Conservation (phyloP, 2,888 invertebrate species). For the Automeris io region DNA sequence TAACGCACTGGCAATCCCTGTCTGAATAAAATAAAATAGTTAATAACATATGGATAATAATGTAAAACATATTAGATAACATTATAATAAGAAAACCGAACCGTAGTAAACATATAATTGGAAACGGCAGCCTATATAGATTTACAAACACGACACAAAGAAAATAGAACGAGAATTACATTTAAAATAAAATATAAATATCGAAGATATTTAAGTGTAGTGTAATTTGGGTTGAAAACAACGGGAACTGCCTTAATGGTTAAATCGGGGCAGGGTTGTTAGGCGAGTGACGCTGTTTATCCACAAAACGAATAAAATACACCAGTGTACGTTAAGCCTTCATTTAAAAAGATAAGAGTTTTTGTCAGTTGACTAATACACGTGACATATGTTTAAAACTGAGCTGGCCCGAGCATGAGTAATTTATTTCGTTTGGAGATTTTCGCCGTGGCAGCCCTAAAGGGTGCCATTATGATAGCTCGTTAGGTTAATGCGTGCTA, state of each 20-base stretch:
- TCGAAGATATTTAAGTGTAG: constrained; percentile 14
- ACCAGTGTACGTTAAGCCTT: constrained; percentile 34
- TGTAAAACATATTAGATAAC: no score
- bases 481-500: constrained; percentile 71
- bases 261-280: constrained; percentile 19
- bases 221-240: constrained; percentile 20
- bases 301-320: constrained; percentile 3
- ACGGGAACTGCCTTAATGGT: constrained; percentile 24
- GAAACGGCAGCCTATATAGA: no score
- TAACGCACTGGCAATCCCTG: no score
- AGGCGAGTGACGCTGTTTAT: background rate
- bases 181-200: background rate
- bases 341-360: constrained; percentile 51
- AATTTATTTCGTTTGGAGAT: constrained; percentile 65
- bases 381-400: constrained; percentile 55
- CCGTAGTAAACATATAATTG: no score
- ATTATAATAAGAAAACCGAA: no score
- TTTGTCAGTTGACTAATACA: constrained; percentile 58
- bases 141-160: background rate
- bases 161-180: background rate
- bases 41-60: no score
- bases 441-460: constrained; percentile 54
- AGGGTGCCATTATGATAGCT: constrained; percentile 67
- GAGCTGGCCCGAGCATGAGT: constrained; percentile 38
- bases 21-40: no score